Base-by-base conservation (phyloP, 2,888 invertebrate genomes). In the Myopa tessellatipennis region DNA sequence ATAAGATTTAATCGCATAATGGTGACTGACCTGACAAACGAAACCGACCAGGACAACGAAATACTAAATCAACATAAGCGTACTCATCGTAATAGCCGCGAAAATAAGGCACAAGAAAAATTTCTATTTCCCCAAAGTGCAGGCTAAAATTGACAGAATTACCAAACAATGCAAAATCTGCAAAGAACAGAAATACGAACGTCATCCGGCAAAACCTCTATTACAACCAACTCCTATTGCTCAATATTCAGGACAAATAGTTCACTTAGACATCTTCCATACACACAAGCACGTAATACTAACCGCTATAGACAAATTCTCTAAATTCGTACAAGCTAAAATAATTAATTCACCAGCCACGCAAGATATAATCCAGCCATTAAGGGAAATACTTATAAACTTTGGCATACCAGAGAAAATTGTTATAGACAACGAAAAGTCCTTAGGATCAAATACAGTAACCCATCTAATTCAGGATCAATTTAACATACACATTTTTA, bases 341-440 rank as follows among this genome's bases (percentile, higher is more conserved):
- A 61, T 65, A 63, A 63, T 80, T 1, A 75, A 79, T 67, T 77
- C 78, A n/a, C 77, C 70, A 78, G 71, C 78, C 16, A 74, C 75
- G 5, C 67, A 78, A 63, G 79, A 80, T 60, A 74, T 80, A n/a
- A 80, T 50, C 61, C 34, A 40, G 26, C 78, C 79, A 0, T 50
- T 79, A 4, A 38, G 79, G 8, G 78, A 81, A 12, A 60, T 81
- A 12, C 61, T 80, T 34, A 76, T 79, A 12, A 73, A 55, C 18
- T 79, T 79, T n/a, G 69, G 78, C 6, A 73, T 81, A 38, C 80
- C 81, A 16, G 72, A 76, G 26, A 16, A 45, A 52, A 69, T 80
- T 3, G 76, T 81, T 7, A 74, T 79, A 3, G 79, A 81, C 16
- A 80, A 77, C 18, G 79, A 81, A 77, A 78, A 73, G 69, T 77